A percentile compares a stretch with the other conserved stretches of the same genome.
Conservation (phyloP, 2,113 vertebrate genomes). For the Siphamia tubifer region DNA sequence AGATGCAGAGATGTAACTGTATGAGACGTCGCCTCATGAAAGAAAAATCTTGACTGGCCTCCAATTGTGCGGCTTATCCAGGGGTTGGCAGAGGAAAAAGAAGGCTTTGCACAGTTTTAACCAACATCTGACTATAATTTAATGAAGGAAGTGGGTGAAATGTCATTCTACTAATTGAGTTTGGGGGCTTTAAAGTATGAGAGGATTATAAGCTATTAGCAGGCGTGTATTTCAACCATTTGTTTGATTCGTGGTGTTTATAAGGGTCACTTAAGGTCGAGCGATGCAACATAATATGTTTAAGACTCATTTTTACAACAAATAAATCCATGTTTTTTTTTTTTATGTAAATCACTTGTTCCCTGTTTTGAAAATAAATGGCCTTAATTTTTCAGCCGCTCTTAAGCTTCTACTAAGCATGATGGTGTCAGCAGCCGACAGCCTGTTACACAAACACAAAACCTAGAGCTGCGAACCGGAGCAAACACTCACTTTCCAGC, state of each 20-base stretch:
- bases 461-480: background rate
- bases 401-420: too few relatives aligned
- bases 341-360: background rate
- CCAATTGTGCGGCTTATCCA: background rate
- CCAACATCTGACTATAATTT: conserved; percentile 47
- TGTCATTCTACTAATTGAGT: conserved; percentile 69
- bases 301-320: background rate
- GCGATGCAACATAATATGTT: background rate
- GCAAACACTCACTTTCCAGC: background rate
- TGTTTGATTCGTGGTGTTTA: conserved; percentile 37
- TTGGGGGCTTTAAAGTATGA: conserved; percentile 61
- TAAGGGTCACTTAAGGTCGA: conserved; percentile 32
- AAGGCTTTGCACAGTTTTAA: conserved; percentile 12
- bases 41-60: conserved; percentile 18
- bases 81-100: conserved; percentile 3
- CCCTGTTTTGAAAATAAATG: background rate
- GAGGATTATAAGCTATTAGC: conserved; percentile 67
- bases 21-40: conserved; percentile 19
- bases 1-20: conserved; percentile 22
- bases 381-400: too few relatives aligned
- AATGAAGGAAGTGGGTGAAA: conserved; percentile 29
- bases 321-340: background rate
- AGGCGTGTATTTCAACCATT: conserved; percentile 61
- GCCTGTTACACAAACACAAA: background rate
- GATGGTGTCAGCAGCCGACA: background rate